Evolutionary conservation across 23 tunicate genomes (phyloP), one percentile per base, ranked within the genome.

Genomic region (Botrylloides violaceus): DNA sequence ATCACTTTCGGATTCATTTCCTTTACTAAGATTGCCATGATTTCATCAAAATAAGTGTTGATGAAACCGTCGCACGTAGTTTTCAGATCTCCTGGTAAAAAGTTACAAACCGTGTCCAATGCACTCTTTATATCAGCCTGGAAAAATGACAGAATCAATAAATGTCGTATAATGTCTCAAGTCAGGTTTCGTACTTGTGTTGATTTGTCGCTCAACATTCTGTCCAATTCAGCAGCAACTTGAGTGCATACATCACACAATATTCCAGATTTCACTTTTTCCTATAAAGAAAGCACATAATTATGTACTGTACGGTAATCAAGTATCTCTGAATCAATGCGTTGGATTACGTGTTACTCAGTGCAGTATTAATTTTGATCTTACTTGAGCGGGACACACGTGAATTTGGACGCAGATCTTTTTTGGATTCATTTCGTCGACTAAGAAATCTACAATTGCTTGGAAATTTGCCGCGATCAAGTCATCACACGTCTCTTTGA

Each of bases 61-160:
- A 82, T 66, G 61, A 82, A 76, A n/a, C 56, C 70, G 33, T 82
- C 70, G 60, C 88, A 82, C 29, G 76, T 34, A 25, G 37, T 27
- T 30, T 39, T 37, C 12, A 76, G 33, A 23, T 37, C 19, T 19
- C 60, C 61, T 2, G 88, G 81, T 33, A 82, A n/a, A n/a, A 76
- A 5, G 35, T 43, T 26, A 36, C 88, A 82, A 26, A 76, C 81
- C 58, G 76, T 76, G 20, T 76, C 76, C 5, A 82, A n/a, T 2
- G 88, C 88, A 4, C n/a, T 66, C 34, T 65, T 58, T 27, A 82
- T 60, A 34, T 82, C 88, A 18, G 58, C 60, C 88, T 82, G 77
- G 7, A 59, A 47, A n/a, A n/a, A n/a, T n/a, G n/a, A n/a, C n/a
- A n/a, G n/a, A n/a, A n/a, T n/a, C n/a, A n/a, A n/a, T n/a, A n/a